Evolutionary conservation across 2,888 invertebrate species (phyloP).

Genomic region (Nomada ferruginata): DNA sequence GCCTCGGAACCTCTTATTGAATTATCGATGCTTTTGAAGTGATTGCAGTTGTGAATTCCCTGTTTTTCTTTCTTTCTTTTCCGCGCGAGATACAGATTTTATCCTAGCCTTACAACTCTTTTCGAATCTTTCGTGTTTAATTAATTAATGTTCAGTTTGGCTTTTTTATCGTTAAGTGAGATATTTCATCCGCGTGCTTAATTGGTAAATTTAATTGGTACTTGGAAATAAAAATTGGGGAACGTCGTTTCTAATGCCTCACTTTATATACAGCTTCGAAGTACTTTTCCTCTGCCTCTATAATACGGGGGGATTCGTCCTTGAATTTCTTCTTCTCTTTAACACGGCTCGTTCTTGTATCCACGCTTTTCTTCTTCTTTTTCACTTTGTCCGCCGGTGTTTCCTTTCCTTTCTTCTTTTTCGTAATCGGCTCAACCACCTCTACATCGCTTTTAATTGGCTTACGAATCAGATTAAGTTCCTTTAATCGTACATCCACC

Average conservation of each 20-base stretch:
- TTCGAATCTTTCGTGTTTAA: too few species aligned
- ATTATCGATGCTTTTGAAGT: too few species aligned
- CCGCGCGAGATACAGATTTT: too few species aligned
- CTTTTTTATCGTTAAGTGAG: too few species aligned
- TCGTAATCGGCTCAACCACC: neutral
- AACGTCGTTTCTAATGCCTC: neutral
- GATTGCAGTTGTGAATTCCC: too few species aligned
- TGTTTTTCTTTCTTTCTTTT: too few species aligned
- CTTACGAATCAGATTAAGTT: constrained; percentile 52
- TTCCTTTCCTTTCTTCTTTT: neutral
- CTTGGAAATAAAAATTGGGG: too few species aligned
- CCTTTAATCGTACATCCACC: constrained; percentile 59
- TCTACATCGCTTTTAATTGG: constrained; percentile 1
- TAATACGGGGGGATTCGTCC: constrained; percentile 65
- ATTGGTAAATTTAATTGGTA: too few species aligned
- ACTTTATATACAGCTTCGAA: constrained; percentile 75
- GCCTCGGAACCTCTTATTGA: too few species aligned
- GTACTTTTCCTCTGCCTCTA: constrained; percentile 75
- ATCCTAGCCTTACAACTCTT: too few species aligned
- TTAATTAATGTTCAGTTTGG: too few species aligned
- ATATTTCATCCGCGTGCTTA: too few species aligned
- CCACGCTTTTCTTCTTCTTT: neutral
- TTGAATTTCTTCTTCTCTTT: constrained; percentile 1
- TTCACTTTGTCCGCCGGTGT: neutral
- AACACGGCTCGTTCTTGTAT: neutral